These are phyloP conservation scores for Oreochromis aureus DNA, from an alignment of 2,113 vertebrate species.

Conservation along the genomic window DNA sequence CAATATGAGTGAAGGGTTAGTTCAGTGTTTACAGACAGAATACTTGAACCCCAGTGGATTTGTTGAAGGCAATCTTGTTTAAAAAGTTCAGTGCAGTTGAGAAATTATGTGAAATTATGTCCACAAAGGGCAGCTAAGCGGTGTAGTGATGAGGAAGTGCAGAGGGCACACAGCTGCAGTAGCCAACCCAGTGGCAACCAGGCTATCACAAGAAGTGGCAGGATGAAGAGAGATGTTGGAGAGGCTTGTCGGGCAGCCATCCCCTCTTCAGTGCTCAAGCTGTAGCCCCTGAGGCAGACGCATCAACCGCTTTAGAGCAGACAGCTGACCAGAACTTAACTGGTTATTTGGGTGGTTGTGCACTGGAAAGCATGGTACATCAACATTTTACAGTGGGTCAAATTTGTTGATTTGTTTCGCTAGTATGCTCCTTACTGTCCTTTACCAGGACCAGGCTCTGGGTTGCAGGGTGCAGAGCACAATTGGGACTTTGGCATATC, in stretches of 20 bases:
- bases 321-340: not conserved
- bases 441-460: not conserved
- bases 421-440: not conserved
- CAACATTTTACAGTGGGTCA: not conserved
- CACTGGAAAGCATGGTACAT: not conserved
- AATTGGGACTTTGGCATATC: not conserved
- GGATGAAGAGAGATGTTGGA: not conserved
- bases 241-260: not conserved
- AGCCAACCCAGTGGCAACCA: not conserved
- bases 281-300: not conserved
- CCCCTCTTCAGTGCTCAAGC: not conserved
- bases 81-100: not conserved
- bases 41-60: not conserved
- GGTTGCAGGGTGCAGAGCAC: not conserved
- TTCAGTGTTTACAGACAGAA: not conserved
- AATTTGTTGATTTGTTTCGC: not conserved
- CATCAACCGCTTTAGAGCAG: not conserved
- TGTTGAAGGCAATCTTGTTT: not conserved
- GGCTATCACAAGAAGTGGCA: not conserved
- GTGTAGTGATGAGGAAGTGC: not conserved
- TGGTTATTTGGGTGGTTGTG: not conserved
- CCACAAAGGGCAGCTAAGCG: not conserved
- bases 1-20: not conserved
- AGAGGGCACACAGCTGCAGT: not conserved
- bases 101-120: not conserved